Base-by-base conservation (phyloP, 2,113 vertebrate species). In the Pelobates fuscus region DNA sequence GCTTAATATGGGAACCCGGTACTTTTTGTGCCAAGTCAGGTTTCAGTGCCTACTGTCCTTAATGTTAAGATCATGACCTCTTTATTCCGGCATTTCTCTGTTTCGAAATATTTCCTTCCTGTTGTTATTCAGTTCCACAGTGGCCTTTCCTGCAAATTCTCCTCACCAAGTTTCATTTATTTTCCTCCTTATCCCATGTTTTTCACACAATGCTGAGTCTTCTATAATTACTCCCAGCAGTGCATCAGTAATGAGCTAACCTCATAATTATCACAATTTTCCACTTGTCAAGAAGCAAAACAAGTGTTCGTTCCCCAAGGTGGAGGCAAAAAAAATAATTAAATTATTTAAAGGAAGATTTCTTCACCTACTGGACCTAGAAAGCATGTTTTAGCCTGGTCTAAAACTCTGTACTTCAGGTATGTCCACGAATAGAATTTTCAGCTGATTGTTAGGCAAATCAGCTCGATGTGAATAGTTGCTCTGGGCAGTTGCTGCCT, bases 91-190 rank as follows among this genome's bases (percentile, higher is more conserved):
- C 24, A 30, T 14, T 70, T 2, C 23, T 59, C 43, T 58, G 17
- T 26, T 3, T 27, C 6, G 5, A 43, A 44, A 32, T 32, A 32
- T 37, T 37, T 37, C 32, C 32, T 37, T 37, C 32, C 32, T 37
- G 32, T 10, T 6, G 32, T 37, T 37, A 10, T 37, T 37, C 5
- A 37, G 10, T 37, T 37, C 67, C 23, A 37, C n/a, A 11, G 29
- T 61, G 17, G 12, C 57, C n/a, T 61, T 71, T 61, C 58, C 69
- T 71, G n/a, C 21, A 71, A 61, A 62, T 71, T 49, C 15, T 3
- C 10, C 44, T 49, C 17, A 49, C 10, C 5, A 37, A 37, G 32
- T 12, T 49, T 49, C 44, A 14, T 17, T 3, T 1, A 7, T 49
- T 11, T 49, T 11, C 15, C 17, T 49, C 1, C 4, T 8, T 23